Evolutionary conservation across 2,888 invertebrate species (phyloP), one percentile per base, ranked within the genome.

Genomic region (Uropetala carovei): DNA sequence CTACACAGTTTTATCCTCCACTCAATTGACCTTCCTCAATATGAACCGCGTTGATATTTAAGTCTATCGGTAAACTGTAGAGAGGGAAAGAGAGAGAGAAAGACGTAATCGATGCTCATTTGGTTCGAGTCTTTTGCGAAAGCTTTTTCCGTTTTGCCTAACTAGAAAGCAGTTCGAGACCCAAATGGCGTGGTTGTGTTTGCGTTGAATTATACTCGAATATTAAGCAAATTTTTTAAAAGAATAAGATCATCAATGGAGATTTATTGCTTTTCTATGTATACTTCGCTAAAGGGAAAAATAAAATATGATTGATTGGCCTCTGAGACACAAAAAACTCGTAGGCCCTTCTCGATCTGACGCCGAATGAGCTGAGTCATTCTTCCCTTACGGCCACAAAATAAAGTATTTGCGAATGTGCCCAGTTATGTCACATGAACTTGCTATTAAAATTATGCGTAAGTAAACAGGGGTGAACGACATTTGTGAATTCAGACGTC

Each of bases 11-110:
- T 27, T 18, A 43, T 43, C 43, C 89, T 68, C n/a, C 11, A 18
- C 18, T 27, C 14, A 60, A 43, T 56, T 64, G 89, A 89, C 89
- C 89, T 89, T 30, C 8, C 89, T 4, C 89, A 89, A 89, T 68
- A 8, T 11, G 2, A 18, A 0, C 14, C 2, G 30, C 0, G 68
- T 89, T 68, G 64, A 43, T 43, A 13, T 75, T 43, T 5, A 43
- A 43, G 43, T 43, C 43, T 43, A 43, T 43, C 3, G 5, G 43
- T 43, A 3, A 43, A 75, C 68, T 4, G 5, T 7, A 5, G 86
- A 86, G 30, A 22, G 27, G 27, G 2, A 13, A 86, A 59, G 27
- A 16, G n/a, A 22, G 27, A 27, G 27, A 13, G 75, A 75, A 27
- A 43, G 43, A 43, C 43, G n/a, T n/a, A n/a, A 43, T 43, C 43